Evolutionary conservation across 2,797 vertebrate species (phyloP).

Genomic region (Podarcis lilfordi): DNA sequence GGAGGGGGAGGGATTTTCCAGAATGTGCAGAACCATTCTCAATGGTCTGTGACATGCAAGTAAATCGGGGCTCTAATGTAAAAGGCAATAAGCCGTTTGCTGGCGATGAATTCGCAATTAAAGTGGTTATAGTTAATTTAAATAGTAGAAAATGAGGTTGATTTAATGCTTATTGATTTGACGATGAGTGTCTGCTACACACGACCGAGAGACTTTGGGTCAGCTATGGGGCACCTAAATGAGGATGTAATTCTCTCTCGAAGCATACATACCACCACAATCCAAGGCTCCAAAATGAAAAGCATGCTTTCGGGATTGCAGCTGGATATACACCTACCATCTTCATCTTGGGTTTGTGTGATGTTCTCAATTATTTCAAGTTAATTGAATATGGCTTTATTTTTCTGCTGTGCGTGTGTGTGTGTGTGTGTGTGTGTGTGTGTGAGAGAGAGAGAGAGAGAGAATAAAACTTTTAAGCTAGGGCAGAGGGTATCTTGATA

Average conservation of each 20-base stretch:
- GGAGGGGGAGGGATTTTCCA: slow-evolving; percentile 34
- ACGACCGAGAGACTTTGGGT: slow-evolving; percentile 66
- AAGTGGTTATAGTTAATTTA: slow-evolving; percentile 75
- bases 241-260: neutral
- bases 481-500: neutral
- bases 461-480: neutral
- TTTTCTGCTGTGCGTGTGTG: neutral
- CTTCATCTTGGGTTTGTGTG: neutral
- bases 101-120: slow-evolving; percentile 72
- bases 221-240: slow-evolving; percentile 50
- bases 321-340: no score
- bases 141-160: slow-evolving; percentile 72
- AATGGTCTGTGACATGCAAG: slow-evolving; percentile 71
- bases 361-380: neutral
- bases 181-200: slow-evolving; percentile 62
- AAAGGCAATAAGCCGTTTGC: slow-evolving; percentile 71
- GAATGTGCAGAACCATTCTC: slow-evolving; percentile 64
- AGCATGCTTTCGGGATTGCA: neutral
- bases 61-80: slow-evolving; percentile 68
- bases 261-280: neutral
- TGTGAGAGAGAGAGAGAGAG: neutral
- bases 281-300: slow-evolving; percentile 26
- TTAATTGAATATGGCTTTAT: neutral
- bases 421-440: neutral
- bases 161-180: slow-evolving; percentile 71